Evolutionary conservation across 1,140 invertebrate genomes (phyloP).

Genomic region (Musca domestica): DNA sequence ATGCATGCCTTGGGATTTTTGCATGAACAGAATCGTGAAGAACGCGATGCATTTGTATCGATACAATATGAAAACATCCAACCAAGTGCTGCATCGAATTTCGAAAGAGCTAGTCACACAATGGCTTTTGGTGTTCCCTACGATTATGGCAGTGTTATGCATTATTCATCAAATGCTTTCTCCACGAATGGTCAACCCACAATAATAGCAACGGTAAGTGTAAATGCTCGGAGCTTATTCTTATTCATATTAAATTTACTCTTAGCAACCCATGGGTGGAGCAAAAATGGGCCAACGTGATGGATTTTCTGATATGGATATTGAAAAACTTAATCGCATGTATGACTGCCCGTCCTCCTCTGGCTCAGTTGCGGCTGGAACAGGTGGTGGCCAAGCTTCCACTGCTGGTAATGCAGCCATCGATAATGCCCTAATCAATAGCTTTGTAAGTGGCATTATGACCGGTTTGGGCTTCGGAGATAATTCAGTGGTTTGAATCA

Average conservation of each 20-base stretch:
- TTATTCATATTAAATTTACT: neutral
- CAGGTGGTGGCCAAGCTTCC: conserved; percentile 18
- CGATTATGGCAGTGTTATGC: conserved; percentile 82
- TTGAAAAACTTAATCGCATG: conserved; percentile 73
- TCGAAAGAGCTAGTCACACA: conserved; percentile 64
- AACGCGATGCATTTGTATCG: conserved; percentile 72
- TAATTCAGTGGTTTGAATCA: neutral
- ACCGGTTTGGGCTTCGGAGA: conserved; percentile 42
- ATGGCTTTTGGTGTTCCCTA: conserved; percentile 68
- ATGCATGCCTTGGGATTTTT: conserved; percentile 83
- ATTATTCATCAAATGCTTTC: conserved; percentile 77
- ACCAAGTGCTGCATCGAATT: conserved; percentile 65
- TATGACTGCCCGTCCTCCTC: conserved; percentile 60
- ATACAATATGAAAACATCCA: conserved; percentile 62
- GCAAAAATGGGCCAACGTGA: conserved; percentile 66
- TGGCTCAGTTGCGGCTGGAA: neutral
- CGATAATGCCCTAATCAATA: conserved; percentile 44
- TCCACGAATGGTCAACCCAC: conserved; percentile 70
- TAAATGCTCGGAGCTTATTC: neutral
- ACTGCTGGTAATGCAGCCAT: conserved; percentile 25
- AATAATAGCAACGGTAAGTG: conserved; percentile 65
- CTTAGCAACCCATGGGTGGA: conserved; percentile 33
- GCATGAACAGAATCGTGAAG: conserved; percentile 81
- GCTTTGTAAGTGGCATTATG: conserved; percentile 44
- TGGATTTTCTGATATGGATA: conserved; percentile 69